Base-by-base conservation (phyloP, 2,797 vertebrate species). In the Carduelis carduelis region DNA sequence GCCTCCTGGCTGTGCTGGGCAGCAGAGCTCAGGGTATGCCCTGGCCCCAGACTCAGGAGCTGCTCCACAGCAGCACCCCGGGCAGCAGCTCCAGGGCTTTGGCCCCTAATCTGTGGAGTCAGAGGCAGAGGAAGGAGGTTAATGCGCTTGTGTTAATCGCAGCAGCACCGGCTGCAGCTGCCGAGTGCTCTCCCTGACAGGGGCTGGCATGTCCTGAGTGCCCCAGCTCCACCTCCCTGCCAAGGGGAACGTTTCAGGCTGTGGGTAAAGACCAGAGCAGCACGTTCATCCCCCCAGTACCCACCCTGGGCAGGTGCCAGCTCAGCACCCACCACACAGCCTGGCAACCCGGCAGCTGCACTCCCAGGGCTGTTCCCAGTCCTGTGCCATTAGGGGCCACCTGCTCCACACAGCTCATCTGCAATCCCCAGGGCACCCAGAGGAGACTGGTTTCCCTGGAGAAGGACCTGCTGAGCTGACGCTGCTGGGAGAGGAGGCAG, bases 221-320 rank as follows among this genome's bases (percentile, higher is more conserved):
- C 47, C 49, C 68, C 68, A 63, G 47, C 57, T 63, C 47, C 68
- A 10, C 12, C 49, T 46, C 41, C n/a, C 57, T n/a, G 39, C 57
- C 56, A 5, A 22, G n/a, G 23, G 46, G 8, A 55, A 19, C 2
- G 0, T 17, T 53, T 53, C 35, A 34, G 66, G 74, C 39, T 5
- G 0, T 0, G 11, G 39, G 56, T 11, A 4, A 46, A 15, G 83
- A 39, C 3, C 24, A 4, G 55, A 83, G 64, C 4, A 3, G 64
- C 55, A 34, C 0, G 0, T 34, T 27, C 7, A 1, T 3, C 16
- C 47, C 34, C 27, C 6, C 14, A 46, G 1, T 1, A 20, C 39
- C n/a, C 44, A 57, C 50, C 28, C 37, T 13, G 79, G 26, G 32
- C 0, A 0, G 11, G 63, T 56, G 60, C 49, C 71, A 57, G 66